phyloP scores from a whole-genome alignment of 1,140 invertebrate species.

The Gryon sp. region DNA sequence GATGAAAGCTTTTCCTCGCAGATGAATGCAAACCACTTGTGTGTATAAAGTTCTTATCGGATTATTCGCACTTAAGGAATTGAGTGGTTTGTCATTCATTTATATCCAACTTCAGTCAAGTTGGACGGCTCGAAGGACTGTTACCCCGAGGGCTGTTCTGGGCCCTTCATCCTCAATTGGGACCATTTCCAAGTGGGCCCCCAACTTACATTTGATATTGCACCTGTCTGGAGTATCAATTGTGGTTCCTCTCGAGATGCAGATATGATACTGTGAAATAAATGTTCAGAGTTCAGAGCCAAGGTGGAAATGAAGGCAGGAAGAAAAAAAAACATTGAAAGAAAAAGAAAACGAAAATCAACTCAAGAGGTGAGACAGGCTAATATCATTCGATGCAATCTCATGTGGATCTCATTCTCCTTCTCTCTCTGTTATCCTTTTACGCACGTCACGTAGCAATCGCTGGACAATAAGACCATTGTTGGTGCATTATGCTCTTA shows the following conservation, averaged over 20 bases:
- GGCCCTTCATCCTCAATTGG: too few species aligned
- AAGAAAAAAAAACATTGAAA: slow-evolving; percentile 4
- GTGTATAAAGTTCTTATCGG: slow-evolving; percentile 45
- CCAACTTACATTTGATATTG: not conserved
- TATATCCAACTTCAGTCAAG: slow-evolving; percentile 16
- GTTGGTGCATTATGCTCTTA: slow-evolving; percentile 73
- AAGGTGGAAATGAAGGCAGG: slow-evolving; percentile 15
- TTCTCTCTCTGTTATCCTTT: slow-evolving; percentile 67
- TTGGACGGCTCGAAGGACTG: slow-evolving; percentile 16
- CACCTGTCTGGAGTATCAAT: slow-evolving; percentile 2
- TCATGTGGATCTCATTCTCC: too few species aligned
- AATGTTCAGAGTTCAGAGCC: too few species aligned
- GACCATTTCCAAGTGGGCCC: not conserved
- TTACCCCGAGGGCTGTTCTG: too few species aligned
- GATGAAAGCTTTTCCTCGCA: slow-evolving; percentile 18
- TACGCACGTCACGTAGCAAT: slow-evolving; percentile 72
- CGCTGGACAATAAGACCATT: slow-evolving; percentile 76
- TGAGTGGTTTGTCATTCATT: slow-evolving; percentile 42
- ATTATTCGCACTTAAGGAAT: slow-evolving; percentile 48
- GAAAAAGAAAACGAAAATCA: not conserved
- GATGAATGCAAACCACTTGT: slow-evolving; percentile 37
- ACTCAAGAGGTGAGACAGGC: slow-evolving; percentile 67
- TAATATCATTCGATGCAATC: slow-evolving; percentile 74
- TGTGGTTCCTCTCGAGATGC: not conserved
- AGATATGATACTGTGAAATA: not conserved